Base-by-base conservation (phyloP, 2,797 vertebrate species). In the Periparus ater region DNA sequence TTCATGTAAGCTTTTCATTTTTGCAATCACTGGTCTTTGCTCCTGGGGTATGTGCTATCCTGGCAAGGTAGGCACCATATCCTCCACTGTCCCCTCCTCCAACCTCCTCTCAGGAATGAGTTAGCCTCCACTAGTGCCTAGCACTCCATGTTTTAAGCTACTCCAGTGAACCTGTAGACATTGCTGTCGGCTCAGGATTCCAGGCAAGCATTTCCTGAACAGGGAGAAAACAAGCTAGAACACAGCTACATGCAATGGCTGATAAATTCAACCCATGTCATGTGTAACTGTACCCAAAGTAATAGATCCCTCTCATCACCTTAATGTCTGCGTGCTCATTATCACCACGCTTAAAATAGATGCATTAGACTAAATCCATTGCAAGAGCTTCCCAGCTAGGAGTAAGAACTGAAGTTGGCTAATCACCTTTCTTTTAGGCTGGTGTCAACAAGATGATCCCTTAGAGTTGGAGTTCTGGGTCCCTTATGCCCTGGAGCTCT, bases 51-150 rank as follows among this genome's bases (percentile, higher is more conserved):
- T 78, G 95, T 92, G 89, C 89, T 10, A 3, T 63, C 71, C 86
- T 81, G 74, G 44, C 62, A 95, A 88, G 89, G 94, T 85, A 63
- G 70, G 89, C 72, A 75, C 75, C 53, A 42, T 97, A 95, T 57
- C 89, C 92, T 94, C 78, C 60, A 26, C 97, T 91, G 87, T 61
- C 90, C 94, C 93, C 94, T 97, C 95, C 82, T 94, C 81, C 23
- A 30, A 30, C 92, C 83, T 96, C 93, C 94, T 97, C 93, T 97
- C 97, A 97, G 97, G 97, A 97, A 97, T 96, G 96, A 93, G 94
- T 97, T 96, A 97, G 90, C 93, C 96, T 96, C 96, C 96, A 92
- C 88, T 95, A 96, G 97, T 98, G 97, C 97, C 97, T 98, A 97
- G 96, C 96, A 97, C 97, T 97, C 91, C 94, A 73, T 60, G 10